Evolutionary conservation across 2,888 invertebrate species (phyloP).

Genomic region (Venustoraphidia nigricollis): DNA sequence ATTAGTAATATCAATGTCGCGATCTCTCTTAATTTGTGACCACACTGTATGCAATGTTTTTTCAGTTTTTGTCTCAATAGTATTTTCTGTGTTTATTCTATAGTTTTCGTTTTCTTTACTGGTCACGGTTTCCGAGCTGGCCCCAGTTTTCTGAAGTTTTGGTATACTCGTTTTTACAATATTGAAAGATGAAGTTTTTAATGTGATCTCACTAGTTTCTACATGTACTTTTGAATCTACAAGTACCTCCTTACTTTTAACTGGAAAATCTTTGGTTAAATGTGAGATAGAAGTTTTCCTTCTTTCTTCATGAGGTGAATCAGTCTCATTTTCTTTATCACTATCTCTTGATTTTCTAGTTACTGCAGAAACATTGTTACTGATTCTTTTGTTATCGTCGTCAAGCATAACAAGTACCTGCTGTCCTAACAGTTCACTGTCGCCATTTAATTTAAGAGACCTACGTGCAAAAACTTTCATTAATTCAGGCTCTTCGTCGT

Average conservation of each 20-base stretch:
- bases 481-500: conserved; percentile 59
- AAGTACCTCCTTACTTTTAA: conserved; percentile 7
- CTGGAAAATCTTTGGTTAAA: conserved; percentile 12
- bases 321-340: conserved; percentile 52
- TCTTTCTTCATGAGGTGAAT: conserved; percentile 35
- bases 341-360: conserved; percentile 47
- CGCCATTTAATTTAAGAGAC: conserved; percentile 61
- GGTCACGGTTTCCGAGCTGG: neutral
- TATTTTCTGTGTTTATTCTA: conserved; percentile 4
- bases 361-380: conserved; percentile 19
- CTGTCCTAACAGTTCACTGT: conserved; percentile 41
- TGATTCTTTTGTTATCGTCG: conserved; percentile 23
- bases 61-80: conserved; percentile 10
- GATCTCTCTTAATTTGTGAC: conserved; percentile 10
- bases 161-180: neutral
- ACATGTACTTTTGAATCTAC: conserved; percentile 10
- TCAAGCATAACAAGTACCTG: conserved; percentile 34
- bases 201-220: conserved; percentile 7
- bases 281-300: conserved; percentile 20
- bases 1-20: conserved; percentile 8
- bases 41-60: conserved; percentile 10
- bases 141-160: neutral
- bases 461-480: conserved; percentile 70
- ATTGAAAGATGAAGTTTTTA: conserved; percentile 3
- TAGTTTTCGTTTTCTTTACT: conserved; percentile 5